Conservation (phyloP, 2,888 invertebrate species). For the Orthonychiurus folsomi region DNA sequence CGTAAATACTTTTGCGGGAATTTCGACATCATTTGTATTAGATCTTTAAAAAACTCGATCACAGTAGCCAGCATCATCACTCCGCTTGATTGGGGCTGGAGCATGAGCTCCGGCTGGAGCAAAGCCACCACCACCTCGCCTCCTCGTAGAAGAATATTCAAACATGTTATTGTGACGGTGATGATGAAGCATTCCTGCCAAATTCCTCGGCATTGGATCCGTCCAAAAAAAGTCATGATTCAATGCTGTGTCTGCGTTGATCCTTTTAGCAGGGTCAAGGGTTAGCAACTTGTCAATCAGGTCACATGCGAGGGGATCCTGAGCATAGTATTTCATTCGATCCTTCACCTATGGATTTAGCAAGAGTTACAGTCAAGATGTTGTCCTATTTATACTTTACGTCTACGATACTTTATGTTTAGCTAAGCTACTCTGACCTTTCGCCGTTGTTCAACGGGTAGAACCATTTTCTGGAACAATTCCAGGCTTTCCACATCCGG, state of each 20-base stretch:
- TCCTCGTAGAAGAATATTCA: background rate
- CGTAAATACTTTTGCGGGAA: too few relatives aligned
- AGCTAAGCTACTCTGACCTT: too few relatives aligned
- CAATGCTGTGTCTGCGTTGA: background rate
- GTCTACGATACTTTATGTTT: background rate
- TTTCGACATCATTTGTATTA: too few relatives aligned
- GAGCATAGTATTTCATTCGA: background rate
- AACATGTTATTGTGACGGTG: background rate
- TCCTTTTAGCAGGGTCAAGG: background rate
- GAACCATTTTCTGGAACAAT: background rate
- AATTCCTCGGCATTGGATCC: background rate
- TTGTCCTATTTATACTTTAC: too few relatives aligned
- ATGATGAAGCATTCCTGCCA: background rate
- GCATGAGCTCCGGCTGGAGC: background rate
- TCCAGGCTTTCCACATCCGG: background rate
- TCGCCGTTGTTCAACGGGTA: background rate
- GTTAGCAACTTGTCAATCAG: background rate
- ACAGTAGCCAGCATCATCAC: background rate
- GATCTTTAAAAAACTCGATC: slow-evolving; percentile 1
- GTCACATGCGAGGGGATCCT: background rate
- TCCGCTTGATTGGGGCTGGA: background rate
- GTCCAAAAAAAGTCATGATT: background rate
- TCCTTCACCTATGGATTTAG: background rate
- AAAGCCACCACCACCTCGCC: background rate
- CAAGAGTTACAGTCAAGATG: too few relatives aligned